Conservation (phyloP, 2,113 vertebrate species). For the Ondatra zibethicus region DNA sequence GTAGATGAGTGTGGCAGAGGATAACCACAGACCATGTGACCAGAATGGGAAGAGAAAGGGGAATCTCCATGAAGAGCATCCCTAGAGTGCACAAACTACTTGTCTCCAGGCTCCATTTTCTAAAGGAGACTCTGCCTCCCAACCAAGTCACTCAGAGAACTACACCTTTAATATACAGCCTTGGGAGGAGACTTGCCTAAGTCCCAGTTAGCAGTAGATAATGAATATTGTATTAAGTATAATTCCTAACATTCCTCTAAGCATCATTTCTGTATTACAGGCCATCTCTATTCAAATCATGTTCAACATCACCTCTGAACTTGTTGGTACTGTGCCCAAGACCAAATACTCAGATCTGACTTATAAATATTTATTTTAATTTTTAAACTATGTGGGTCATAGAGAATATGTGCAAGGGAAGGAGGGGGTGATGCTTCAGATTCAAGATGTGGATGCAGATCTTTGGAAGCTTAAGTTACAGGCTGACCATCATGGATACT, state of each 20-base stretch:
- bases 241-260: neutral
- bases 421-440: too few species aligned
- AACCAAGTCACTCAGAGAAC: neutral
- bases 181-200: neutral
- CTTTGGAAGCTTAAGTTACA: neutral
- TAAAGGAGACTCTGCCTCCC: neutral
- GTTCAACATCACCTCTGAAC: neutral
- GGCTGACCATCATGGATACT: neutral
- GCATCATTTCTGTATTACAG: neutral
- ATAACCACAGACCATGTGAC: neutral
- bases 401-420: neutral
- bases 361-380: neutral
- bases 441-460: neutral
- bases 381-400: neutral
- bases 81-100: neutral
- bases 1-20: neutral
- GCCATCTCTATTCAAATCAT: neutral
- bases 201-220: neutral
- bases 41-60: neutral
- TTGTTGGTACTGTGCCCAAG: neutral
- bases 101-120: neutral
- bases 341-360: neutral
- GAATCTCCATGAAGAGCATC: neutral
- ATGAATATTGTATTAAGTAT: neutral
- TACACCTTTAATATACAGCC: neutral